Evolutionary conservation across 2,888 invertebrate species (phyloP), one percentile per base, ranked within the genome.

Genomic region (Busseola fusca): DNA sequence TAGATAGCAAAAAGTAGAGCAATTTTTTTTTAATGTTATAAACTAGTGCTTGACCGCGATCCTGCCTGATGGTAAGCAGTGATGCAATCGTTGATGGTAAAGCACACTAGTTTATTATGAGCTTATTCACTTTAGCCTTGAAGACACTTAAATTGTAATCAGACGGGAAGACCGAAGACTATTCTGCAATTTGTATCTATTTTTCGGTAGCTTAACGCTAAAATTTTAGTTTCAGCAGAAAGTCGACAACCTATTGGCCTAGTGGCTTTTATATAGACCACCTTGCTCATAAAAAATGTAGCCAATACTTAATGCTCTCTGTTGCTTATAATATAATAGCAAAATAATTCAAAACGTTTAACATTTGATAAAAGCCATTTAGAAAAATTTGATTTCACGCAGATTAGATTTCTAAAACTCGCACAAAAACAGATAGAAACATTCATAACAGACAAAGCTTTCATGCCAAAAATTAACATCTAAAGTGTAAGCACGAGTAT

Each of bases 301-400:
- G 40, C 25, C n/a, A 62, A 62, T n/a, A 48, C 56, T 34, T 34
- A 34, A 69, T 63, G 30, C 57, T 59, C 34, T 66, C 58, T 57
- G 66, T 64, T 60, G 37, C 37, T 45, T 63, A 72, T 14, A 69
- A 67, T 57, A 54, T 66, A 68, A 74, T 45, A 65, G 54, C 37
- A 56, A 72, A 65, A 67, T 52, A 68, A 74, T 72, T 65, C 69
- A 82, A 84, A 84, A 67, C 81, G 76, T 72, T 83, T 81, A 81
- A 74, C 74, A 83, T 80, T 87, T 89, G 89, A 92, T 91, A 88
- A 87, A 86, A 91, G 84, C 87, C 87, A 89, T 91, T 92, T 87
- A 27, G 88, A 83, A 90, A 91, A 92, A 93, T 91, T 91, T 89
- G 91, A 93, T 94, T 95, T 94, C 92, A 94, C 91, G 94, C 89